Conservation (phyloP, 2,888 invertebrate species). For the Drosophila nigricruria region DNA sequence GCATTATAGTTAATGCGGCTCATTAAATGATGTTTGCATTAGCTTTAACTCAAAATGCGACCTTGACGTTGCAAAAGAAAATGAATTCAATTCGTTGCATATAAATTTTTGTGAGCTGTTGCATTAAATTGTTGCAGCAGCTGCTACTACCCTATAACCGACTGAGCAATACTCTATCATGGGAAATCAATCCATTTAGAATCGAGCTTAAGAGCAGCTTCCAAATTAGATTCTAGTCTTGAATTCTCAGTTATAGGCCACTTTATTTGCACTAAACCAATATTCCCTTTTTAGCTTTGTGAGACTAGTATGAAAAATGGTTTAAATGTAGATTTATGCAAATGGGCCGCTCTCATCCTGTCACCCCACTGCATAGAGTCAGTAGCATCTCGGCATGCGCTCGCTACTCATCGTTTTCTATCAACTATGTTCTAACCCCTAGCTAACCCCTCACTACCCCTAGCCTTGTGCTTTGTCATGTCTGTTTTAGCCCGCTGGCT, state of each 20-base stretch:
- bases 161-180: not conserved
- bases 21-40: conserved; percentile 48
- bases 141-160: not conserved
- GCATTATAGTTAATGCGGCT: conserved; percentile 56
- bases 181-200: not conserved
- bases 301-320: conserved; percentile 34
- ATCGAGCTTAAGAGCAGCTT: not conserved
- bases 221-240: not conserved
- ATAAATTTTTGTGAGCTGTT: conserved; percentile 5
- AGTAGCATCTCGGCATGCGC: conserved; percentile 32
- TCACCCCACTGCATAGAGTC: conserved; percentile 24
- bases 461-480: conserved; percentile 11
- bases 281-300: not conserved
- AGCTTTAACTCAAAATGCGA: conserved; percentile 8
- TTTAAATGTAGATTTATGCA: conserved; percentile 79
- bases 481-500: conserved; percentile 32
- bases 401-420: conserved; percentile 18
- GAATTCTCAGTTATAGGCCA: not conserved
- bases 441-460: not conserved
- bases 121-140: conserved; percentile 14
- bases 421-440: not conserved
- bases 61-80: conserved; percentile 9
- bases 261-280: not conserved
- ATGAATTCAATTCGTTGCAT: conserved; percentile 18
- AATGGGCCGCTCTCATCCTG: conserved; percentile 60